Evolutionary conservation across 2,888 invertebrate species (phyloP), one percentile per base, ranked within the genome.

Genomic region (Standfussiana lucernea): DNA sequence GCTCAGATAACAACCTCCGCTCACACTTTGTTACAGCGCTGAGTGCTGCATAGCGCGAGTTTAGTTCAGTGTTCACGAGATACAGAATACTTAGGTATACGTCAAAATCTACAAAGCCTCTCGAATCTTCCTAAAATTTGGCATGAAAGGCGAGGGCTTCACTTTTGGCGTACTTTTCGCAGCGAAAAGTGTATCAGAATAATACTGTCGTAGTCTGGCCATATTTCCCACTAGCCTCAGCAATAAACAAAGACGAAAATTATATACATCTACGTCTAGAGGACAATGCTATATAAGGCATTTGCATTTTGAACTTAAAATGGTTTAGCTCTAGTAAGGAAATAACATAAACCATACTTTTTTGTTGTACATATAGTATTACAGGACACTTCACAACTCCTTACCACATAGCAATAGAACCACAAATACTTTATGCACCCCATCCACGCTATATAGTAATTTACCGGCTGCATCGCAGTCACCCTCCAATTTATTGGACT

Each of bases 401-500:
- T 81, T 62, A 53, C 40, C 15, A 47, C 35, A 37, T 3, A 67
- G 47, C 69, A 32, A 80, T 81, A 76, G n/a, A 74, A 37, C 45
- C 72, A 68, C 62, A 67, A 64, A 47, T 69, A 70, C 40, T 35
- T 45, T 35, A 71, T 84, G 81, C 83, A 84, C 83, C 80, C 84
- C 28, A 72, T 68, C 28, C 56, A 8, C 42, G 47, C 62, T 78
- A 79, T 90, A 86, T 87, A 92, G 92, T 89, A 91, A 93, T 93
- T 91, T 91, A 89, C 81, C 88, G 83, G 83, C 80, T 85, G 81
- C 83, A 75, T 77, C 37, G 77, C 81, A 83, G 56, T 91, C 93
- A 88, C 95, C 95, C 95, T 95, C 92, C 95, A 95, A 96, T 96
- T 95, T 95, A 95, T 95, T 93, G 93, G 91, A 93, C 94, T 93